Conservation (phyloP, 2,797 vertebrate species). For the Telmatherina bonti region DNA sequence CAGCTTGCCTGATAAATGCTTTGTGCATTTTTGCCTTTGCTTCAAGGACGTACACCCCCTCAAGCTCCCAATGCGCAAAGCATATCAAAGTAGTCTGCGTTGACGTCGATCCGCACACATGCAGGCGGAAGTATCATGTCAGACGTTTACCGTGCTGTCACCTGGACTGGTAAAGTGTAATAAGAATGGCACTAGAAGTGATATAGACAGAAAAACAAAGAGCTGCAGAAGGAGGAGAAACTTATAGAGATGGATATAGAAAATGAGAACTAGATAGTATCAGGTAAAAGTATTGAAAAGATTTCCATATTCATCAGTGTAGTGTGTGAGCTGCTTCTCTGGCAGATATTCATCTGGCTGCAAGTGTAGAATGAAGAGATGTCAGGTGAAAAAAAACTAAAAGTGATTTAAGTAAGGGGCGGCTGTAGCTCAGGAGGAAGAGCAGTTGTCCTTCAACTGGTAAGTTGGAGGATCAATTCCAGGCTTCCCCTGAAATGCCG, state of each 20-base stretch:
- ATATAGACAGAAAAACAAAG: constrained; percentile 22
- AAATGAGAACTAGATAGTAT: too few relatives aligned
- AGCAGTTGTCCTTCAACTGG: too few relatives aligned
- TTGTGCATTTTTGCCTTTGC: constrained; percentile 38
- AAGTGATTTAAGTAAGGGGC: too few relatives aligned
- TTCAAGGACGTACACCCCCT: constrained; percentile 46
- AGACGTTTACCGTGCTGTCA: constrained; percentile 41
- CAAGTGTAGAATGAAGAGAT: too few relatives aligned
- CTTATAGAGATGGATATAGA: too few relatives aligned
- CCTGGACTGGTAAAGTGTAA: constrained; percentile 50
- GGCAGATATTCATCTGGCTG: background rate
- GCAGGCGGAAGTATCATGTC: constrained; percentile 6
- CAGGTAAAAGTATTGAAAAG: too few relatives aligned
- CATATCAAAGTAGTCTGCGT: constrained; percentile 46
- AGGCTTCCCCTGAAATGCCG: too few relatives aligned
- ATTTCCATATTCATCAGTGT: background rate
- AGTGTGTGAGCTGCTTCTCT: too few relatives aligned
- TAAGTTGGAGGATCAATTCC: too few relatives aligned
- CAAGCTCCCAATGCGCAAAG: constrained; percentile 44
- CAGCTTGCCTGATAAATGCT: constrained; percentile 19
- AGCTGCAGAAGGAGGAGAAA: too few relatives aligned
- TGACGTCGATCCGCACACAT: constrained; percentile 29
- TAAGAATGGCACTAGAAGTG: constrained; percentile 27
- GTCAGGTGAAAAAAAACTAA: too few relatives aligned
- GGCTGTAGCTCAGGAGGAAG: too few relatives aligned